Percentiles rank a stretch among this genome's conserved stretches.
These are phyloP conservation scores for Menura novaehollandiae DNA, from an alignment of 2,113 vertebrate genomes.

Conservation along the genomic window DNA sequence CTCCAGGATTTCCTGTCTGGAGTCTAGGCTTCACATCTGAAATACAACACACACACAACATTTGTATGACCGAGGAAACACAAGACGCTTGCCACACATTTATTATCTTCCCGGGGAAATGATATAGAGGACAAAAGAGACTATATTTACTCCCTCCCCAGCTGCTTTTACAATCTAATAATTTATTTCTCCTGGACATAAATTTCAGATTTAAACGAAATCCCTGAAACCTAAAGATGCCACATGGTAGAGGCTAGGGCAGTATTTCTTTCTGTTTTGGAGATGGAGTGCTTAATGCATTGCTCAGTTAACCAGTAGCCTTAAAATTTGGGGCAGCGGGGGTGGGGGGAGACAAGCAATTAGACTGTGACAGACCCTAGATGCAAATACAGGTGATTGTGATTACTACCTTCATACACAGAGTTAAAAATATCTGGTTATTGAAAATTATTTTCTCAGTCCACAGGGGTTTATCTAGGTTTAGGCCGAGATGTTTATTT, in stretches of 20 bases:
- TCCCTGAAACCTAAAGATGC: conserved; percentile 54
- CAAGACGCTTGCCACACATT: conserved; percentile 23
- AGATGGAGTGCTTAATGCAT: conserved; percentile 14
- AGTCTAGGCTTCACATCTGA: background rate
- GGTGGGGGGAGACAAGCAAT: background rate
- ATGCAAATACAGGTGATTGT: background rate
- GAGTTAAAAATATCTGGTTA: conserved; percentile 54
- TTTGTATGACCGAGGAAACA: conserved; percentile 16
- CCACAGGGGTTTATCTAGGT: conserved; percentile 23
- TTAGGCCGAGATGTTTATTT: conserved; percentile 22
- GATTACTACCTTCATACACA: background rate
- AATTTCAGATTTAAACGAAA: conserved; percentile 63
- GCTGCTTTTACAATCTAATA: conserved; percentile 49
- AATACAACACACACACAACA: background rate
- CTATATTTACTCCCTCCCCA: conserved; percentile 46
- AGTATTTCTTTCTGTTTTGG: conserved; percentile 55
- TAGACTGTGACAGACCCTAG: background rate
- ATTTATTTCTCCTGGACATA: conserved; percentile 55
- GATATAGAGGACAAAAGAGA: conserved; percentile 56
- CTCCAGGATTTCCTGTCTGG: conserved; percentile 37
- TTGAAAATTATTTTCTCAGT: conserved; percentile 43
- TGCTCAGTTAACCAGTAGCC: conserved; percentile 20
- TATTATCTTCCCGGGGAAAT: conserved; percentile 55
- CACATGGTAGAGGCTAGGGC: background rate
- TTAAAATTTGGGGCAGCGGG: background rate